Evolutionary conservation across 1,140 invertebrate species (phyloP), one percentile per base, ranked within the genome.

Genomic region (Dendroctonus valens): DNA sequence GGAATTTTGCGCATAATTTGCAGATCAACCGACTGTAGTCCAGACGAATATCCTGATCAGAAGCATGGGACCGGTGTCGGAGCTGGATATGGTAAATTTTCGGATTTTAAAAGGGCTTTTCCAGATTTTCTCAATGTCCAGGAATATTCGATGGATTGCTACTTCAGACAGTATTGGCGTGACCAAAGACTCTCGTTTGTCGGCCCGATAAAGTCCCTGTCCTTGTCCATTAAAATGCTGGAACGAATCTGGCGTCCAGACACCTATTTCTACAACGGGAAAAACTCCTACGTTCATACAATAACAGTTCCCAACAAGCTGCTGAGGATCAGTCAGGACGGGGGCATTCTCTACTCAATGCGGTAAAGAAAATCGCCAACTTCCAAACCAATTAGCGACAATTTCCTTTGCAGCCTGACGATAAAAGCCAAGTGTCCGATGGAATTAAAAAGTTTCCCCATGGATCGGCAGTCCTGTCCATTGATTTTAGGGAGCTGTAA

Each of bases 371-470:
- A 64, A 37, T 58, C n/a, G 39, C 42, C 40, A 57, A 57, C 42
- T 71, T 72, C 71, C 59, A 26, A 26, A 48, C 38, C 42, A 38
- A 44, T 57, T 69, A 37, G 50, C n/a, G 37, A 52, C 40, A 57
- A 57, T 51, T 71, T 72, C 71, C 59, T 75, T 80, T 83, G 71
- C 78, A 96, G 97, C 77, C 81, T 99, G 73, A 99, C 97, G 8
- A 96, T 99, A 64, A 96, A 96, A 80, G 96, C 96, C 2, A 94
- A 92, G 68, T 99, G 97, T 81, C 94, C 94, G 5, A 99, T 99
- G 96, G 91, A 96, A 74, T 81, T 99, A 41, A 86, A 91, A 72
- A 92, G 94, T 76, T 99, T 98, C 81, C 97, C 97, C 5, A 97
- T 98, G 93, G 96, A 98, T 81, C 85, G 89, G 26, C 96, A 94